phyloP scores from a whole-genome alignment of 2,888 invertebrate species.

The Scaptomyza parva region DNA sequence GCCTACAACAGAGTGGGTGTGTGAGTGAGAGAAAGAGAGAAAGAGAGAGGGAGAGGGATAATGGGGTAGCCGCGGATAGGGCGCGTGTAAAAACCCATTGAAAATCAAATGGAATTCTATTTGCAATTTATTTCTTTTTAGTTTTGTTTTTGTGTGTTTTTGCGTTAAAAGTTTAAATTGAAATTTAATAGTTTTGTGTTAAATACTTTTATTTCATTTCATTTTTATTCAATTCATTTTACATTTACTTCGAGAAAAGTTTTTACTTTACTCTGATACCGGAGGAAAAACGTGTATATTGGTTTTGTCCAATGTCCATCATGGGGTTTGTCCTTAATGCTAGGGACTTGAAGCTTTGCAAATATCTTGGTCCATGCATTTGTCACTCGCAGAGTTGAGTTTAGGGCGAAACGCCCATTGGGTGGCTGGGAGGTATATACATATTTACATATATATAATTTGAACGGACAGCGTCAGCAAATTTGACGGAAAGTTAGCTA shows the following conservation, averaged over 20 bases:
- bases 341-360: no score
- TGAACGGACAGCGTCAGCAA: no score
- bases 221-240: slow-evolving; percentile 18
- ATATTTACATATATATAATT: no score
- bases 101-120: slow-evolving; percentile 39
- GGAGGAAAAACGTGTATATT: no score
- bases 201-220: slow-evolving; percentile 30
- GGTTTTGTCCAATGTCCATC: no score
- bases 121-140: slow-evolving; percentile 5
- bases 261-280: neutral
- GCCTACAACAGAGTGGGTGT: neutral
- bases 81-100: slow-evolving; percentile 30
- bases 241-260: neutral
- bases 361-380: no score
- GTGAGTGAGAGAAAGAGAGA: neutral
- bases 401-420: no score
- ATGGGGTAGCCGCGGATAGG: neutral
- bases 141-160: slow-evolving; percentile 23
- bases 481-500: no score
- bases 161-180: slow-evolving; percentile 60
- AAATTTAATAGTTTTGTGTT: slow-evolving; percentile 43
- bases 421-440: no score
- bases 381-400: no score
- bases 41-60: neutral
- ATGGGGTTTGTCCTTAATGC: no score